Evolutionary conservation across 2,888 invertebrate genomes (phyloP).

Genomic region (Proisotoma minuta): DNA sequence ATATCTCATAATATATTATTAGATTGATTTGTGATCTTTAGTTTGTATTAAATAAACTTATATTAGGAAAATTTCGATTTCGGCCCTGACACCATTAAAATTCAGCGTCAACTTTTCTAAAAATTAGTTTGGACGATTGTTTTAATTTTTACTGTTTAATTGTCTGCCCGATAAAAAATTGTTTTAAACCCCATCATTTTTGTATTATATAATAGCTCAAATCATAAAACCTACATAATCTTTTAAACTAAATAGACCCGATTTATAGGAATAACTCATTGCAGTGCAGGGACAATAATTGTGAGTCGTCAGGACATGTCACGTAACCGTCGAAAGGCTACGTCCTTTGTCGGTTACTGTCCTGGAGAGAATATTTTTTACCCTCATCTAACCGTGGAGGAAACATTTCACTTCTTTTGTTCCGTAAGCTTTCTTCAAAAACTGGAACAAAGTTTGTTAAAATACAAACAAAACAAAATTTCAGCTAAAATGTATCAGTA

Average conservation of each 20-base stretch:
- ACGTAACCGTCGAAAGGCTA: conserved; percentile 9
- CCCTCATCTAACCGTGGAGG: conserved; percentile 30
- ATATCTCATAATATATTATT: too few species aligned
- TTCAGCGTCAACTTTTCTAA: too few species aligned
- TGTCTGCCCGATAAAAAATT: too few species aligned
- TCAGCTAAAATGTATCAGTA: conserved; percentile 23
- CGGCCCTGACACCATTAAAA: too few species aligned
- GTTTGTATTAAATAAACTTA: too few species aligned
- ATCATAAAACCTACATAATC: background rate
- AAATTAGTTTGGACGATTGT: too few species aligned
- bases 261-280: conserved; percentile 10
- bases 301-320: conserved; percentile 23
- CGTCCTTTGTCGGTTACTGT: conserved; percentile 29
- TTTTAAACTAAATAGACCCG: background rate
- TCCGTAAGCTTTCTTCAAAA: conserved; percentile 6
- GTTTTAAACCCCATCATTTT: too few species aligned
- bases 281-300: conserved; percentile 13
- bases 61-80: too few species aligned
- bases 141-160: too few species aligned
- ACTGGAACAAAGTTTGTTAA: background rate
- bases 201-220: background rate
- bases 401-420: conserved; percentile 28
- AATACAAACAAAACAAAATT: background rate
- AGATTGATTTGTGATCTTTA: too few species aligned
- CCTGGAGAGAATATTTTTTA: conserved; percentile 19